Conservation (phyloP, 2,888 invertebrate genomes). For the Seladonia tumulorum region DNA sequence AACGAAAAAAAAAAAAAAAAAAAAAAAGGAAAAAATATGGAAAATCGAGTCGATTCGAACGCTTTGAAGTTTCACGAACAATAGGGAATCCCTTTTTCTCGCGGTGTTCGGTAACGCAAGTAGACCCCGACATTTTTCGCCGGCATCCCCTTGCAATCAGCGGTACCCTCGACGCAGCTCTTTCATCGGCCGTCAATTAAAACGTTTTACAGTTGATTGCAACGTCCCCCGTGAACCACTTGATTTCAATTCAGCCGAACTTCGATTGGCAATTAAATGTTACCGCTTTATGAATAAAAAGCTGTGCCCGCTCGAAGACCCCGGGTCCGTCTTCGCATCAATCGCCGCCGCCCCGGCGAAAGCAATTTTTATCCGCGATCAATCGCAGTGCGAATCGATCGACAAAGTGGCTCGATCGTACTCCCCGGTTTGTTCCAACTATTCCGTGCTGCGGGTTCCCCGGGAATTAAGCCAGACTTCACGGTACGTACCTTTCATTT, state of each 20-base stretch:
- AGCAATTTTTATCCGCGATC: not conserved
- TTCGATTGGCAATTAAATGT: slow-evolving; percentile 36
- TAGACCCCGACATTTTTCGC: not conserved
- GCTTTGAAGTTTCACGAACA: not conserved
- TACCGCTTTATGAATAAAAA: slow-evolving; percentile 8
- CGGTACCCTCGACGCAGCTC: slow-evolving; percentile 8
- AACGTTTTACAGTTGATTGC: slow-evolving; percentile 33
- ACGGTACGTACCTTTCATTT: no score
- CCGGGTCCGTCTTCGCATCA: slow-evolving; percentile 10
- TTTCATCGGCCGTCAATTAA: slow-evolving; percentile 28
- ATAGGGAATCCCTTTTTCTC: slow-evolving; percentile 9
- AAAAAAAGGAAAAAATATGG: not conserved
- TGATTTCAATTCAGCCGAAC: slow-evolving; percentile 17
- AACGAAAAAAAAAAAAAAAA: no score
- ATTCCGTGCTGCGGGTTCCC: not conserved
- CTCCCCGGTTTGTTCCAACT: not conserved
- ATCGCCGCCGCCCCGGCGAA: not conserved
- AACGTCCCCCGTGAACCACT: slow-evolving; percentile 12
- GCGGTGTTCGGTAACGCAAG: not conserved
- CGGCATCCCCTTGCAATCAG: slow-evolving; percentile 4
- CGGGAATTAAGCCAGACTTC: not conserved
- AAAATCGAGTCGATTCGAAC: not conserved
- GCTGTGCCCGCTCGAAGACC: not conserved
- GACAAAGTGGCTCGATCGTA: not conserved
- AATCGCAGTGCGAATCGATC: not conserved